Conservation (phyloP, 2,797 vertebrate species). For the Glossophaga mutica region DNA sequence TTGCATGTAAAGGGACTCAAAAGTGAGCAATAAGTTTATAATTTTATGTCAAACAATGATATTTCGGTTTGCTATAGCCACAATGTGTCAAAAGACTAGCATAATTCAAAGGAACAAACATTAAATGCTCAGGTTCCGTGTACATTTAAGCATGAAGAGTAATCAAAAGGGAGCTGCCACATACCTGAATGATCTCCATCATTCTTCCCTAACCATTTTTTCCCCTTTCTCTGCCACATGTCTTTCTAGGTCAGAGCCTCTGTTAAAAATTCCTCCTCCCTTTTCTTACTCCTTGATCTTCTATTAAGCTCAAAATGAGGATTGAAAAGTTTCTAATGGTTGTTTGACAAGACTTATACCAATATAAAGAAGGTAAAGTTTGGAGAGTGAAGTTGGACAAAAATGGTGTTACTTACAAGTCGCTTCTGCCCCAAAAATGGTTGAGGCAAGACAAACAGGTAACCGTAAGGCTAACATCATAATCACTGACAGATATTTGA, state of each 20-base stretch:
- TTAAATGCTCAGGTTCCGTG: not conserved
- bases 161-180: not conserved
- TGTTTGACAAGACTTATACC: not conserved
- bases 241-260: not conserved
- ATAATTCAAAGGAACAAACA: not conserved
- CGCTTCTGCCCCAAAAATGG: not conserved
- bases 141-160: not conserved
- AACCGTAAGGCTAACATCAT: not conserved
- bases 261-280: not conserved
- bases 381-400: not conserved
- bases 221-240: not conserved
- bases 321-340: not conserved
- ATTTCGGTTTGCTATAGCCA: not conserved
- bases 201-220: not conserved
- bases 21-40: not conserved
- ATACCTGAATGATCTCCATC: not conserved
- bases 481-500: not conserved
- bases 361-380: not conserved
- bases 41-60: not conserved
- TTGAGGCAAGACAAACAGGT: not conserved
- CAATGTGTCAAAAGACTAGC: not conserved
- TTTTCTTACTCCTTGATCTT: not conserved
- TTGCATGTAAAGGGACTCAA: not conserved
- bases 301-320: not conserved
- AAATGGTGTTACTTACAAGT: not conserved